These are phyloP conservation scores for Quadroppia sp. DNA, from an alignment of 2,888 invertebrate species.

Conservation along the genomic window DNA sequence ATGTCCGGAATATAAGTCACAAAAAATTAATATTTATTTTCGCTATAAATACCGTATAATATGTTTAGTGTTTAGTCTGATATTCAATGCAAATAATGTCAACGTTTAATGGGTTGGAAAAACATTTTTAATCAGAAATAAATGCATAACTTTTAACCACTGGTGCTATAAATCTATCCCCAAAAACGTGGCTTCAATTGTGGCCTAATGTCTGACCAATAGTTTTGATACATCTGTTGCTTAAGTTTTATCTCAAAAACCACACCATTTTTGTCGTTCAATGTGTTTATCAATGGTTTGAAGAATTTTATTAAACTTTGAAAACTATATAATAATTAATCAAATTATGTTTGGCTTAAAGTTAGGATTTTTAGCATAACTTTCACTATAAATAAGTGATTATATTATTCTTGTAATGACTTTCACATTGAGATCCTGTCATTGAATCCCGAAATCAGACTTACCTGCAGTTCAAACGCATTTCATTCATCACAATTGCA, in stretches of 20 bases:
- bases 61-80: no score
- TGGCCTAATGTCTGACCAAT: background rate
- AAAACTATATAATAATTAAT: background rate
- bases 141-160: background rate
- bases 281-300: no score
- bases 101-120: constrained; percentile 14
- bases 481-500: no score
- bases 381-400: background rate
- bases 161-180: background rate
- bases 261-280: background rate
- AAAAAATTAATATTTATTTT: background rate
- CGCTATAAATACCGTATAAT: background rate
- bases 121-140: constrained; percentile 28
- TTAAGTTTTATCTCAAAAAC: background rate
- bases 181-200: background rate
- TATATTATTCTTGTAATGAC: no score
- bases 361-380: background rate
- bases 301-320: background rate
- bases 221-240: constrained; percentile 22
- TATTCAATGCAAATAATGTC: background rate
- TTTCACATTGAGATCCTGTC: background rate
- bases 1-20: background rate
- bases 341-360: background rate
- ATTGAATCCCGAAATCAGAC: constrained; percentile 1
- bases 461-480: constrained; percentile 10